Evolutionary conservation across 2,113 vertebrate genomes (phyloP), one percentile per base, ranked within the genome.

Genomic region (Peromyscus leucopus): DNA sequence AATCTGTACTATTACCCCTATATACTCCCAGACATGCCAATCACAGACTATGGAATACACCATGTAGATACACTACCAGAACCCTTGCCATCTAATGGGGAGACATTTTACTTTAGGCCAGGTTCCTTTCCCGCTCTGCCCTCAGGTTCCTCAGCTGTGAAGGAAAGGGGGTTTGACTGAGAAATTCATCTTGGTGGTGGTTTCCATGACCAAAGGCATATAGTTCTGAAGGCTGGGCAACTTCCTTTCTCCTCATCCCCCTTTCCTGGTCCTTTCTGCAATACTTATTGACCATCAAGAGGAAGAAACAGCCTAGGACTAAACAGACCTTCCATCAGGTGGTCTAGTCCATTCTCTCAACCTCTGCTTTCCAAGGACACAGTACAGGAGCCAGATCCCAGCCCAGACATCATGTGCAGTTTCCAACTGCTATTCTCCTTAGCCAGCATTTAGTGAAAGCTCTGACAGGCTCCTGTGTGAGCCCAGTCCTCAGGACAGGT

Each of bases 21-120:
- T 7, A 17, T 33, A 69, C 1, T 2, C 39, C 4, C 46, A 19
- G 80, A 82, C 80, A 31, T 24, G 2, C 19, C 0, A 31, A 16
- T 92, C 90, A 33, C 24, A 36, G 19, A 31, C 4, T 67, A 46
- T 36, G n/a, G 51, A 42, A 55, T 11, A 55, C 17, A 51, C 2
- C 0, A 0, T 42, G 12, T 51, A 65, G 7, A 33, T 24, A 5
- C 0, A 0, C 0, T 16, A 59, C 59, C 39, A 42, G 4, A 1
- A 31, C 11, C 1, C 75, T 46, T 46, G 22, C 36, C 28, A 39
- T 28, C 10, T 2, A 36, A 42, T 7, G 15, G 7, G 17, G n/a
- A 21, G 63, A 61, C 0, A 2, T 21, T 65, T 78, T 67, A 28
- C 55, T 91, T 51, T 7, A 36, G 33, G 5, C 48, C 9, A 12